Evolutionary conservation across 1,140 invertebrate genomes (phyloP).

Genomic region (Nebria ingens): DNA sequence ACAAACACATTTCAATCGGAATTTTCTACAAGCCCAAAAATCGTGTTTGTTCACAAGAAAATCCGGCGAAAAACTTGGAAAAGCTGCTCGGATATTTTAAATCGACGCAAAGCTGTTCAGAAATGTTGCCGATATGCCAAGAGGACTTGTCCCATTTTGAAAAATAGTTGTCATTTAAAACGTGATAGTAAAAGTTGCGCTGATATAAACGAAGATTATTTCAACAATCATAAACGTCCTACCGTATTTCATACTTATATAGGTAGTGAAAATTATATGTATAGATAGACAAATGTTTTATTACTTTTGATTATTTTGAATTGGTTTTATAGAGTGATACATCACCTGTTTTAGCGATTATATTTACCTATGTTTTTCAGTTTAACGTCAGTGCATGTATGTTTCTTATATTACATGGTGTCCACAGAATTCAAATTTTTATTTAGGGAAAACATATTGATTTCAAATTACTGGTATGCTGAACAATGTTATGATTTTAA

Average conservation of each 20-base stretch:
- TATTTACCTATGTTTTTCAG: neutral
- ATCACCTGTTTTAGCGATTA: neutral
- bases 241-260: neutral
- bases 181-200: conserved; percentile 22
- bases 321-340: neutral
- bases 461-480: conserved; percentile 4
- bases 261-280: neutral
- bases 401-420: neutral
- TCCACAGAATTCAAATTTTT: neutral
- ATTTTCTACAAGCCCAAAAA: conserved; percentile 20
- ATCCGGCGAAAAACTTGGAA: conserved; percentile 31
- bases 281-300: neutral
- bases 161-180: conserved; percentile 17
- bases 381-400: neutral
- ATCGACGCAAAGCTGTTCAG: conserved; percentile 20
- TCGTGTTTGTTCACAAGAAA: conserved; percentile 24
- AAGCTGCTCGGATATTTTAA: conserved; percentile 29
- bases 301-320: conserved; percentile 8
- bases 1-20: neutral
- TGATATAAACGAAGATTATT: conserved; percentile 21
- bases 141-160: conserved; percentile 28
- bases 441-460: neutral
- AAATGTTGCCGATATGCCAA: conserved; percentile 31
- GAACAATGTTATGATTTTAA: too few species aligned
- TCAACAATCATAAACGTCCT: neutral